These are phyloP conservation scores for Salvelinus sp. DNA, from an alignment of 2,113 vertebrate genomes.

Conservation along the genomic window DNA sequence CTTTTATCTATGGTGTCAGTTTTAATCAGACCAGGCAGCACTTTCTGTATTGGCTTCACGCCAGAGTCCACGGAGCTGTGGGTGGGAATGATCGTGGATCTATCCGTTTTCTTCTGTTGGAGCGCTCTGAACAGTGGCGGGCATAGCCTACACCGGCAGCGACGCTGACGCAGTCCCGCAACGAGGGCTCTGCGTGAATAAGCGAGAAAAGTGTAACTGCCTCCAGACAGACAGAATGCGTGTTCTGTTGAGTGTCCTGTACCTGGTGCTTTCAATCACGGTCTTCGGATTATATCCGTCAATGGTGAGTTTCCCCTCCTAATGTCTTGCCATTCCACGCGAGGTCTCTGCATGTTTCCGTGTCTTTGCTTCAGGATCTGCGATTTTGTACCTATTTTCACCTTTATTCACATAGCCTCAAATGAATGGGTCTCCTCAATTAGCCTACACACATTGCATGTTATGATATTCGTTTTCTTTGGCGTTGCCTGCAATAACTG, in stretches of 20 bases:
- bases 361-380: neutral
- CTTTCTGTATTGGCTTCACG: constrained; percentile 30
- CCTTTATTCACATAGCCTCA: neutral
- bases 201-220: constrained; percentile 68
- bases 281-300: constrained; percentile 86
- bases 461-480: neutral
- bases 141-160: constrained; percentile 11
- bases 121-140: constrained; percentile 41
- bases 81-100: constrained; percentile 47
- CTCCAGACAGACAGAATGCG: constrained; percentile 79
- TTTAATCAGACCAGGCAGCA: neutral
- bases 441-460: neutral
- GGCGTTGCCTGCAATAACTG: neutral
- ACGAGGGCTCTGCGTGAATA: constrained; percentile 50
- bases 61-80: constrained; percentile 31
- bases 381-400: neutral
- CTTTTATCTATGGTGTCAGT: constrained; percentile 48
- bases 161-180: constrained; percentile 29
- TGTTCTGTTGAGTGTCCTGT: constrained; percentile 77
- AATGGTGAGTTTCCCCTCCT: constrained; percentile 77
- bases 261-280: constrained; percentile 80
- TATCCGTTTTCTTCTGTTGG: constrained; percentile 42
- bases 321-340: neutral
- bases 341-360: neutral
- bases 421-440: neutral